A percentile compares a stretch with the other conserved stretches of the same genome.
phyloP scores from a whole-genome alignment of 2,888 invertebrate genomes.

The Drosophila dives region DNA sequence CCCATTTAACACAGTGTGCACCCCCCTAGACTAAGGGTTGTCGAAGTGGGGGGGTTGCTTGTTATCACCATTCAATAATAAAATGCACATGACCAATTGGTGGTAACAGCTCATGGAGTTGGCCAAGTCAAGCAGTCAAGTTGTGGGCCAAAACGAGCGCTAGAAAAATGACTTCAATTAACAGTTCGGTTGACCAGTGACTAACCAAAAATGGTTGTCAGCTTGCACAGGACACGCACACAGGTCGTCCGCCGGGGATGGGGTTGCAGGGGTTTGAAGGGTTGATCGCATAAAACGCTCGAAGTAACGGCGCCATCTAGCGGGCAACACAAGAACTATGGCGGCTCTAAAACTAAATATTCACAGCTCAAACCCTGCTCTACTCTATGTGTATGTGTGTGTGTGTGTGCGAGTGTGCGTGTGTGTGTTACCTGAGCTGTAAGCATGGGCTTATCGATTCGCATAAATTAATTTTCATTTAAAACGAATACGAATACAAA shows the following conservation, averaged over 20 bases:
- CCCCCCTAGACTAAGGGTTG: slow-evolving; percentile 32
- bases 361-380: not conserved
- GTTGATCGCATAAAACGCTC: slow-evolving; percentile 45
- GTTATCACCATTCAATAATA: slow-evolving; percentile 80
- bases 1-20: slow-evolving; percentile 68
- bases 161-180: slow-evolving; percentile 77
- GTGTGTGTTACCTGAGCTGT: slow-evolving; percentile 20
- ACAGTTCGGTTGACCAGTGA: slow-evolving; percentile 69
- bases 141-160: slow-evolving; percentile 59
- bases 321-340: slow-evolving; percentile 23
- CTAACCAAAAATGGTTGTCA: slow-evolving; percentile 66
- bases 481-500: slow-evolving; percentile 72
- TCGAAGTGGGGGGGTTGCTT: slow-evolving; percentile 35
- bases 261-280: slow-evolving; percentile 38
- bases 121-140: slow-evolving; percentile 42
- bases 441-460: slow-evolving; percentile 68
- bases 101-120: slow-evolving; percentile 45
- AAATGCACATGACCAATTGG: slow-evolving; percentile 68
- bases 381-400: slow-evolving; percentile 1
- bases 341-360: slow-evolving; percentile 34
- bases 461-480: slow-evolving; percentile 79
- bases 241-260: slow-evolving; percentile 13
- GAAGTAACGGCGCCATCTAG: slow-evolving; percentile 57
- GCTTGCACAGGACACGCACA: slow-evolving; percentile 52
- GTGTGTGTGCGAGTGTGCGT: slow-evolving; percentile 21